Evolutionary conservation across 2,113 vertebrate species (phyloP).

Genomic region (Oriolus oriolus): DNA sequence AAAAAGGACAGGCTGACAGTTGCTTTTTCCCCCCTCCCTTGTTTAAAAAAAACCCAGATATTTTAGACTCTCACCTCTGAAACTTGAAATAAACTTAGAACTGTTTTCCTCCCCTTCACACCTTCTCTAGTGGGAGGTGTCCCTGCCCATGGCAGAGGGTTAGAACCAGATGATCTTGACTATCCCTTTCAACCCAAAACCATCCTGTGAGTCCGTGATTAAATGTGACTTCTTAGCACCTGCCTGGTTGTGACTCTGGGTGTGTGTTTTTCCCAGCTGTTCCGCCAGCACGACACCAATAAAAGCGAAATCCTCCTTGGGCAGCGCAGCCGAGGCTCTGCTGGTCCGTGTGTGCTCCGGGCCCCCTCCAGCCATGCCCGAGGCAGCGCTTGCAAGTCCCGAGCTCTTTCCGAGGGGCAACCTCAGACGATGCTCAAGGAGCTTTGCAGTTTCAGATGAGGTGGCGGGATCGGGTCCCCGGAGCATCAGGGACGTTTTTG

Average conservation of each 20-base stretch:
- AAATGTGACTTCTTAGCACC: neutral
- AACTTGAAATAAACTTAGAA: neutral
- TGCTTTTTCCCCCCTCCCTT: accelerated
- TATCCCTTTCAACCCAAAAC: neutral
- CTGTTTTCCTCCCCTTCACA: neutral
- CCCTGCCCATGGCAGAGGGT: neutral
- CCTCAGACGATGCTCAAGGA: neutral
- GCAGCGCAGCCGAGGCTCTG: neutral
- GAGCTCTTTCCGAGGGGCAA: neutral
- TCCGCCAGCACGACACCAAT: neutral
- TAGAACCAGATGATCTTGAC: neutral
- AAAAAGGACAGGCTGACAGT: neutral
- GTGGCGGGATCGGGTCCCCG: neutral
- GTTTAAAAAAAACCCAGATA: neutral
- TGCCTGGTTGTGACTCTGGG: accelerated
- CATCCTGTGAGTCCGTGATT: neutral
- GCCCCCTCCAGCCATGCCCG: neutral
- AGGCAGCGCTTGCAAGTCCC: neutral
- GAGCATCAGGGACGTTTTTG: neutral
- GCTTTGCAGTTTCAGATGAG: neutral
- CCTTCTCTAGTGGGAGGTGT: neutral
- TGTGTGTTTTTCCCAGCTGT: neutral
- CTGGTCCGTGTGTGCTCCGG: neutral
- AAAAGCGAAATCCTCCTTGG: neutral
- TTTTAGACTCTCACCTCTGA: neutral